Evolutionary conservation across 2,113 vertebrate genomes (phyloP), one percentile per base, ranked within the genome.

Genomic region (Crocuta crocuta): DNA sequence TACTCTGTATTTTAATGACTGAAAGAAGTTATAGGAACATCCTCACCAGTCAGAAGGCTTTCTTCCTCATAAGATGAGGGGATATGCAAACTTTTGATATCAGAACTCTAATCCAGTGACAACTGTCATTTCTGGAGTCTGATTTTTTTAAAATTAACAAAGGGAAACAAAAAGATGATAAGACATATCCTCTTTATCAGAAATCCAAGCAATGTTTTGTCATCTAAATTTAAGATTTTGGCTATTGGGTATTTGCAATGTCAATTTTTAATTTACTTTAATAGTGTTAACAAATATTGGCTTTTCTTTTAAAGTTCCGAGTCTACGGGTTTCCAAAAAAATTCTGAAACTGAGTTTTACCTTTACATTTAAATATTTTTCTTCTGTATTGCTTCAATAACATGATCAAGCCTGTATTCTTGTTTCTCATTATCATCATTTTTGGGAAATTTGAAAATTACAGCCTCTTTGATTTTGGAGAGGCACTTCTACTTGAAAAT

Each of bases 391-490:
- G 39, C 53, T 91, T 79, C 35, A 4, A 17, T 63, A 73, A 89
- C 24, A 31, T 12, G 16, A 1, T 45, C 9, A 73, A 66, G 1
- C 16, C 17, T 79, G 2, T 5, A 43, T 71, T 92, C 39, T 45
- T 83, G 2, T 78, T 95, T 16, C 33, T 80, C 2, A 45, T 35
- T 78, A 68, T n/a, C 21, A 11, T 94, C 9, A 83, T 66, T 58
- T 68, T 94, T 79, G 96, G 95, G 71, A 35, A 82, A 63, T 73
- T 79, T 91, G 26, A 48, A 94, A 73, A 83, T 93, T 66, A 74
- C 1, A 85, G 35, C 24, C 11, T 12, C 5, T 5, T 78, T 15
- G 21, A 73, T 90, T 95, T 63, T 71, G 31, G 26, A 76, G 33
- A 85, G 11, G 11, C 23, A n/a, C 16, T 87, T 89, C 1, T 1